Evolutionary conservation across 2,797 vertebrate species (phyloP), one percentile per base, ranked within the genome.

Genomic region (Phataginus tricuspis): DNA sequence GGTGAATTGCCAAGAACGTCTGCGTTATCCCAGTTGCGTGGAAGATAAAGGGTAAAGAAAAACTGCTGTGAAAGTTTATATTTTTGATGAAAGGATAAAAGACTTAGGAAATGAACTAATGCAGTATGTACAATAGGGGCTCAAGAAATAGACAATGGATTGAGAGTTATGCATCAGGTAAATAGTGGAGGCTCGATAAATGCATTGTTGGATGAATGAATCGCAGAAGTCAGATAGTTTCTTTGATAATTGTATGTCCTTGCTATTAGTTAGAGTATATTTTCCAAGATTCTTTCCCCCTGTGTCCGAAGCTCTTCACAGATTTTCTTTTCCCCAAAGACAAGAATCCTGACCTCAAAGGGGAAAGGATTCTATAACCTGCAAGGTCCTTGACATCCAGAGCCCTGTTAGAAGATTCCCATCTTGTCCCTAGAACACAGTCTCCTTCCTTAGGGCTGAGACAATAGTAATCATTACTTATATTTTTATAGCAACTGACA

Each of bases 41-140:
- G 80, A 39, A 37, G 39, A 63, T 39, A n/a, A 94, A 89, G n/a
- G 51, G 16, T 84, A 88, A 84, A 93, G 85, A 82, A 82, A 86
- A 86, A 84, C 57, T 68, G 53, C 7, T 89, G 27, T 74, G 72
- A 59, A 51, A 55, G 51, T 61, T 85, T 74, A 49, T 37, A 34
- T 77, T 92, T 90, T 94, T 92, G 61, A 55, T 85, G 59, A 92
- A 95, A 74, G 25, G 57, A 57, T 51, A 91, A 68, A 34, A 63
- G 37, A 83, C 45, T 64, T 64, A 23, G 29, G 71, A 78, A 82
- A 61, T 87, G 77, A 42, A 53, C 19, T 79, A 66, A 86, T 25
- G 12, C 8, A 74, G 18, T 19, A 1, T 31, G 49, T 74, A 77
- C 27, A 66, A 29, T 45, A 66, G 57, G 1, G 15, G 29, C 75